These are phyloP conservation scores for Anguilla japonica DNA, from an alignment of 2,113 vertebrate species.

Conservation along the genomic window DNA sequence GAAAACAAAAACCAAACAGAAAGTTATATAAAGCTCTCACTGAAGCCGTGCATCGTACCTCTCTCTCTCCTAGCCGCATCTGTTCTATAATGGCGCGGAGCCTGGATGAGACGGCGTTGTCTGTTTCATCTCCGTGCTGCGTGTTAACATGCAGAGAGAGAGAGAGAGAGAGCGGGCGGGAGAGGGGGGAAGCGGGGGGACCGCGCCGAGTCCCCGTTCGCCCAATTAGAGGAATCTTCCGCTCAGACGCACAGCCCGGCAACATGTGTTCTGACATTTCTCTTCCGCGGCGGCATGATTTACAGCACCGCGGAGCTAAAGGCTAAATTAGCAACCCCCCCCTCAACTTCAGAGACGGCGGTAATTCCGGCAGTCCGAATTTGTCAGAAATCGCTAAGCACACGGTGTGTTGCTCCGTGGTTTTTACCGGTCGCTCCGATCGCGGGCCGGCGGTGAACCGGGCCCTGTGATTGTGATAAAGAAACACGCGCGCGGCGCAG, in stretches of 20 bases:
- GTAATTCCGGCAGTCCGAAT: constrained; percentile 53
- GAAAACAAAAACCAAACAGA: constrained; percentile 72
- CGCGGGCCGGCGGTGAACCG: neutral
- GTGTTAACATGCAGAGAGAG: constrained; percentile 74
- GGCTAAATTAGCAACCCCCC: constrained; percentile 73
- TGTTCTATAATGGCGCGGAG: constrained; percentile 77
- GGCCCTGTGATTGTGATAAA: constrained; percentile 11
- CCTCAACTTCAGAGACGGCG: constrained; percentile 63
- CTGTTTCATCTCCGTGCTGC: constrained; percentile 77
- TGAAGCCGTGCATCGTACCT: constrained; percentile 74
- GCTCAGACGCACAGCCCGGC: constrained; percentile 73
- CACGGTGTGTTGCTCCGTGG: constrained; percentile 42
- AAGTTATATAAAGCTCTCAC: constrained; percentile 79
- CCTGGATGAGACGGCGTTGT: constrained; percentile 69
- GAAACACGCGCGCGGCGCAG: neutral
- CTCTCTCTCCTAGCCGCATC: constrained; percentile 72
- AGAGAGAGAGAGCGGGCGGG: constrained; percentile 41
- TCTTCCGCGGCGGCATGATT: constrained; percentile 77
- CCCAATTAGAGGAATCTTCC: constrained; percentile 79
- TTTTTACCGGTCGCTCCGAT: constrained; percentile 35
- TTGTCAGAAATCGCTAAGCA: constrained; percentile 59
- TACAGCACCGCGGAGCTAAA: constrained; percentile 72
- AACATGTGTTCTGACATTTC: constrained; percentile 80
- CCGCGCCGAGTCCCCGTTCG: constrained; percentile 75
- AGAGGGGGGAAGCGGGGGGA: constrained; percentile 62